phyloP scores from a whole-genome alignment of 2,797 vertebrate species.

The Petrocephalus sullivani region DNA sequence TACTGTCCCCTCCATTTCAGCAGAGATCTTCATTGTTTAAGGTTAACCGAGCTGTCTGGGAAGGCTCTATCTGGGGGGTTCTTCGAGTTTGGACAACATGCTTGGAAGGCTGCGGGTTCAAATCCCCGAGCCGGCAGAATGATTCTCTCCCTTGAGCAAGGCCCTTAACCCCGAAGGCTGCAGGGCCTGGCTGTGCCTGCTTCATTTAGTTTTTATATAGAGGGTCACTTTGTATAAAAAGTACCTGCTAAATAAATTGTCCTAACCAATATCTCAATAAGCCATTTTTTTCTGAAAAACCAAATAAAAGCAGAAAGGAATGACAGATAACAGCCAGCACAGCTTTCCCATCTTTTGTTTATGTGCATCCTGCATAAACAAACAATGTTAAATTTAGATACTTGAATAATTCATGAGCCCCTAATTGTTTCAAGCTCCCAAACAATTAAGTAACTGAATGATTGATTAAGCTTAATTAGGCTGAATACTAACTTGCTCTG shows the following conservation, averaged over 20 bases:
- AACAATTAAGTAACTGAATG: constrained; percentile 20
- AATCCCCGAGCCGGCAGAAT: not conserved
- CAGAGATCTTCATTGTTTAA: not conserved
- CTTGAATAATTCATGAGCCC: constrained; percentile 3
- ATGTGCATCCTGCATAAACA: not conserved
- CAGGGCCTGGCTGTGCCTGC: not conserved
- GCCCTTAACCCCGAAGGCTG: not conserved
- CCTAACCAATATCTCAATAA: not conserved
- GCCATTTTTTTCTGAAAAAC: not conserved
- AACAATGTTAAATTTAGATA: constrained; percentile 11
- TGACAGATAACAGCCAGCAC: not conserved
- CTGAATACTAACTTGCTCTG: constrained; percentile 15
- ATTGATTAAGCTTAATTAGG: constrained; percentile 14
- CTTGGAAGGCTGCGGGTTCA: not conserved
- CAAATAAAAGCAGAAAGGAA: not conserved
- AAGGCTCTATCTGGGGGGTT: not conserved
- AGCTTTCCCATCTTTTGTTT: not conserved
- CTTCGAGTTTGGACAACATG: not conserved
- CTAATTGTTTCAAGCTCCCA: constrained; percentile 14
- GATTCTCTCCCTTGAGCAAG: not conserved
- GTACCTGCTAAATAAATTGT: not conserved
- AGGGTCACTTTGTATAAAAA: not conserved
- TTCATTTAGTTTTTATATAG: not conserved
- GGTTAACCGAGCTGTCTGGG: not conserved
- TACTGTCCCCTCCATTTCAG: not conserved